phyloP scores from a whole-genome alignment of 2,797 vertebrate species.

The Enteromius anoplus region DNA sequence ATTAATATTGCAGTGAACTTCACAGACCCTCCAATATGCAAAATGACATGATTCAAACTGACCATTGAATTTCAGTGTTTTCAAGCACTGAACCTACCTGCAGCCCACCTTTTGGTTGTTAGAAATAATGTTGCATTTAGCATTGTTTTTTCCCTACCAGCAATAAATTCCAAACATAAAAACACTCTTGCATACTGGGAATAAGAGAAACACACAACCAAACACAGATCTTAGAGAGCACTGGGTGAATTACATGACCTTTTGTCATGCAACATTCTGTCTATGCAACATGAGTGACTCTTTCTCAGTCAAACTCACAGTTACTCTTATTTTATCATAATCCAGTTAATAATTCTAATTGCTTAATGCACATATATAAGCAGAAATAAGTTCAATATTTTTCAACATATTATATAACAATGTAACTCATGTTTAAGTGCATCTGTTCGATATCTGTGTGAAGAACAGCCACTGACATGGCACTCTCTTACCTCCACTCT shows the following conservation, averaged over 20 bases:
- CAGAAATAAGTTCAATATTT: not conserved
- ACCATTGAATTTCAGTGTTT: not conserved
- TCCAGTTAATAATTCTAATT: not conserved
- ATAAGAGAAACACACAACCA: not conserved
- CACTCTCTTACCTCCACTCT: not conserved
- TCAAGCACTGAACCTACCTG: not conserved
- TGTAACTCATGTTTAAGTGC: not conserved
- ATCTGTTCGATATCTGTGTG: not conserved
- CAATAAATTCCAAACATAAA: not conserved
- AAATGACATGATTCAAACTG: not conserved
- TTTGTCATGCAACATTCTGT: not conserved
- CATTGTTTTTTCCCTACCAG: not conserved
- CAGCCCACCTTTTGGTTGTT: not conserved
- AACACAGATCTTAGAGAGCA: not conserved
- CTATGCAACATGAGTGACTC: not conserved
- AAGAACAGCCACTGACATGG: not conserved
- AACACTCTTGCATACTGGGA: not conserved
- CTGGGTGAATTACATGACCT: not conserved
- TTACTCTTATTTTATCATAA: not conserved
- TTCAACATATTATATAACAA: not conserved
- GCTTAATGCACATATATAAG: not conserved
- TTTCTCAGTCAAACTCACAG: not conserved
- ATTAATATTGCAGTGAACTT: not conserved
- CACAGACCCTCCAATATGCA: not conserved
- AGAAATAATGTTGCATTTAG: not conserved